These are phyloP conservation scores for Drosophila pseudotakahashii DNA, from an alignment of 2,888 invertebrate genomes.

Conservation along the genomic window DNA sequence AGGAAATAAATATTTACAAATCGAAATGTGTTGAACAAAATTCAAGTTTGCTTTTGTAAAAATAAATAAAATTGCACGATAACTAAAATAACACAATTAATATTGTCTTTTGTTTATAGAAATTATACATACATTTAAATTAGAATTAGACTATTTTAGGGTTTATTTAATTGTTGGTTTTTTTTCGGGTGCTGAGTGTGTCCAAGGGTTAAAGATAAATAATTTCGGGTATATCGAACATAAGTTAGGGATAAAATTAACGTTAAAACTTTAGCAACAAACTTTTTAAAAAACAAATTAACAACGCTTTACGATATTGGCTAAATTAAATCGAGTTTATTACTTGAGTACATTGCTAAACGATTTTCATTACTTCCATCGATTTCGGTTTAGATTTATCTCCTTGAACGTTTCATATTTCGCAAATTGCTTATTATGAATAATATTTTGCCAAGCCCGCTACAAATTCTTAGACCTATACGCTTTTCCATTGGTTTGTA, in stretches of 20 bases:
- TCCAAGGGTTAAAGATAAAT: conserved; percentile 32
- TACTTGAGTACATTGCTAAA: conserved; percentile 74
- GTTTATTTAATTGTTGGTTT: conserved; percentile 34
- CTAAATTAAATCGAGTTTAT: conserved; percentile 65
- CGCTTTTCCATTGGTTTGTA: conserved; percentile 59
- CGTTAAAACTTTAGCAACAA: conserved; percentile 76
- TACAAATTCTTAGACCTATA: conserved; percentile 55
- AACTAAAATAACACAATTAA: conserved; percentile 63
- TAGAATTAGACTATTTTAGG: conserved; percentile 26
- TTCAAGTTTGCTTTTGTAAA: conserved; percentile 61
- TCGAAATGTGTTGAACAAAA: conserved; percentile 69
- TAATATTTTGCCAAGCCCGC: conserved; percentile 75
- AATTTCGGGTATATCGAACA: conserved; percentile 53
- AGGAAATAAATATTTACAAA: conserved; percentile 84
- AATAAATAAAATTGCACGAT: conserved; percentile 77
- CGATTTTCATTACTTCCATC: conserved; percentile 42
- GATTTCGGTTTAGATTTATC: conserved; percentile 42
- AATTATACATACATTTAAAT: conserved; percentile 29
- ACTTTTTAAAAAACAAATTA: conserved; percentile 71
- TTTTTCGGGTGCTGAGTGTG: conserved; percentile 36
- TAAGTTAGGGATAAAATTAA: conserved; percentile 55
- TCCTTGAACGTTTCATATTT: conserved; percentile 20
- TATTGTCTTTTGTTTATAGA: conserved; percentile 35
- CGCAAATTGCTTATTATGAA: conserved; percentile 33
- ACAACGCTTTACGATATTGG: conserved; percentile 60